Conservation (phyloP, 2,113 vertebrate species). For the Thunnus maccoyii region DNA sequence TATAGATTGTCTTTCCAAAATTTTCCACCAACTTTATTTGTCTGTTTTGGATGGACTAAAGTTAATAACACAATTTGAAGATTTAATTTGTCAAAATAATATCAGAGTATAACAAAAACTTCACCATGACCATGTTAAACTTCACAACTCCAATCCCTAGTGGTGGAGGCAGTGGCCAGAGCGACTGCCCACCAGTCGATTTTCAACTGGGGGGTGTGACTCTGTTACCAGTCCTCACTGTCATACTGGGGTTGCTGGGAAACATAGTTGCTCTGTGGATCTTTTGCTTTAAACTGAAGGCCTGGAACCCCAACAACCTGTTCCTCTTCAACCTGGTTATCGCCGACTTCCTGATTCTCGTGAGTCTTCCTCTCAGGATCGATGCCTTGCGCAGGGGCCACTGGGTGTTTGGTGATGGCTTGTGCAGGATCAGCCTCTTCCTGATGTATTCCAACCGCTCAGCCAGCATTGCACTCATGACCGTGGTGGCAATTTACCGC, state of each 20-base stretch:
- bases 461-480: slow-evolving; percentile 83
- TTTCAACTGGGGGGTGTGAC: slow-evolving; percentile 71
- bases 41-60: neutral
- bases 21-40: neutral
- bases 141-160: neutral
- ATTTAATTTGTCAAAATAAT: slow-evolving; percentile 8
- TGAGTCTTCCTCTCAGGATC: slow-evolving; percentile 82
- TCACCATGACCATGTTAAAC: neutral
- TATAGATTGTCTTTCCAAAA: neutral
- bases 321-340: slow-evolving; percentile 84
- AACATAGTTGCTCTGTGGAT: slow-evolving; percentile 83
- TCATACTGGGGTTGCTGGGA: slow-evolving; percentile 81
- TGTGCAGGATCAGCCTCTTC: slow-evolving; percentile 82
- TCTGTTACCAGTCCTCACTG: slow-evolving; percentile 76
- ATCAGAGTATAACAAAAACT: neutral
- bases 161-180: neutral
- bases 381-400: slow-evolving; percentile 76
- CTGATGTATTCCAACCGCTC: slow-evolving; percentile 83
- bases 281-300: slow-evolving; percentile 79
- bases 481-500: slow-evolving; percentile 80
- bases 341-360: slow-evolving; percentile 81
- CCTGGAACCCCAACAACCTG: slow-evolving; percentile 79
- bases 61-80: too few relatives aligned
- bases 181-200: slow-evolving; percentile 70
- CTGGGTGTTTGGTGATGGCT: slow-evolving; percentile 76